Evolutionary conservation across 2,888 invertebrate genomes (phyloP), one percentile per base, ranked within the genome.

Genomic region (Yponomeuta plumbellus): DNA sequence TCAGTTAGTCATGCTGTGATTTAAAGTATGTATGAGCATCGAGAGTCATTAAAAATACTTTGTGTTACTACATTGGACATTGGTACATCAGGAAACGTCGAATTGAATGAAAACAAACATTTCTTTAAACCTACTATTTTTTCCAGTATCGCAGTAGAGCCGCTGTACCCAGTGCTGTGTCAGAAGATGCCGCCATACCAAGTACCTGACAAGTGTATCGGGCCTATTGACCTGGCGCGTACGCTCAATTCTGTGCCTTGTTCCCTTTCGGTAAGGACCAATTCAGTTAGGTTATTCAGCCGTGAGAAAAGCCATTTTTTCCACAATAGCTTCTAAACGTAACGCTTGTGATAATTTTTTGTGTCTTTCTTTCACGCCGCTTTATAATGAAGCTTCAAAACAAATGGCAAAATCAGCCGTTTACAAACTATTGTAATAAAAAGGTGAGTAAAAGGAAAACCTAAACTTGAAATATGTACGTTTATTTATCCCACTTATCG

Each of bases 141-240:
- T 21, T 81, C 92, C 86, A 98, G 98, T 81, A 94, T 98, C 76
- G 97, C 97, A 8, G 95, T 99, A 26, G 97, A 98, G 80, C 98
- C 99, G 0, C 85, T 98, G 58, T 98, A 97, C 84, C 98, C 99
- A 0, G 92, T 92, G 64, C 70, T 92, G 68, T 92, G 92, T 69
- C 92, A 92, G 76, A 91, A 91, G 74, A 82, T 91, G 84, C 91
- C 91, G 0, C 91, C 91, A 0, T 92, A 92, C 79, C 81, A 84
- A 73, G 76, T 87, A 39, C 91, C 92, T 0, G 83, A 83, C n/a
- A 77, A 79, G 57, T 90, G 91, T 71, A 76, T 85, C 20, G 92
- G 96, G 1, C 97, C 98, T 2, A 94, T 96, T 34, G 96, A 97
- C 76, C 83, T 98, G 44, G 97, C 97, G 69, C 93, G 96, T 68